These are phyloP conservation scores for Brachyrhaphis roseni DNA, from an alignment of 2,797 vertebrate species.

Conservation along the genomic window DNA sequence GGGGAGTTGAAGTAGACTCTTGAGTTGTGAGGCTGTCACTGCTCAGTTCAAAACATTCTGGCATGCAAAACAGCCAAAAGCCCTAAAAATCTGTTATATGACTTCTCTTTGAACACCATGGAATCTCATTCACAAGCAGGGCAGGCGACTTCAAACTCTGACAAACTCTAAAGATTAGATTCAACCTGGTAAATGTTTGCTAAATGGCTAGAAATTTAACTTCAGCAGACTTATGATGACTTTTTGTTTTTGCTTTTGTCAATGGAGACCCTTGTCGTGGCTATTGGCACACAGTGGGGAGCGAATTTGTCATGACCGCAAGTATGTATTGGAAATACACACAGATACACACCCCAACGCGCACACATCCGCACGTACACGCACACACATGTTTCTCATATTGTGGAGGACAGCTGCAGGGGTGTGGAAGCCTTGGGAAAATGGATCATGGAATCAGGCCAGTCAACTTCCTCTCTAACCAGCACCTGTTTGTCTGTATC, in stretches of 20 bases:
- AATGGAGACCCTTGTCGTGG: slow-evolving; percentile 51
- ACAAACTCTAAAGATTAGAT: slow-evolving; percentile 13
- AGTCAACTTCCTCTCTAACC: slow-evolving; percentile 75
- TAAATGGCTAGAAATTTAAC: slow-evolving; percentile 14
- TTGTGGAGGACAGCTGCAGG: slow-evolving; percentile 78
- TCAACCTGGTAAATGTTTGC: not conserved
- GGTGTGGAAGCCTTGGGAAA: slow-evolving; percentile 80
- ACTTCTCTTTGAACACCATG: slow-evolving; percentile 76
- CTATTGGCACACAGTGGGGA: slow-evolving; percentile 60
- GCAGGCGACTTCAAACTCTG: slow-evolving; percentile 49
- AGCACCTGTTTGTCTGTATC: slow-evolving; percentile 72
- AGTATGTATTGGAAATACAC: slow-evolving; percentile 42
- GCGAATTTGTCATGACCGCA: slow-evolving; percentile 68
- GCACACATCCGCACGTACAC: slow-evolving; percentile 16
- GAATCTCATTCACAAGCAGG: slow-evolving; percentile 65
- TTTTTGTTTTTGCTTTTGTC: slow-evolving; percentile 25
- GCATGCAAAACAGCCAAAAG: slow-evolving; percentile 70
- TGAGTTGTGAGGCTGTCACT: slow-evolving; percentile 74
- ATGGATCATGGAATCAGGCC: slow-evolving; percentile 74
- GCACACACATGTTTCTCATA: slow-evolving; percentile 73
- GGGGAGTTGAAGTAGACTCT: slow-evolving; percentile 61
- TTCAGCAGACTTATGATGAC: slow-evolving; percentile 15
- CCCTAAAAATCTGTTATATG: slow-evolving; percentile 62
- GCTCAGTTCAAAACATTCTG: slow-evolving; percentile 79
- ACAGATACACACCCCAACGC: slow-evolving; percentile 23